Evolutionary conservation across 2,888 invertebrate genomes (phyloP), one percentile per base, ranked within the genome.

Genomic region (Eurytoma adleriae): DNA sequence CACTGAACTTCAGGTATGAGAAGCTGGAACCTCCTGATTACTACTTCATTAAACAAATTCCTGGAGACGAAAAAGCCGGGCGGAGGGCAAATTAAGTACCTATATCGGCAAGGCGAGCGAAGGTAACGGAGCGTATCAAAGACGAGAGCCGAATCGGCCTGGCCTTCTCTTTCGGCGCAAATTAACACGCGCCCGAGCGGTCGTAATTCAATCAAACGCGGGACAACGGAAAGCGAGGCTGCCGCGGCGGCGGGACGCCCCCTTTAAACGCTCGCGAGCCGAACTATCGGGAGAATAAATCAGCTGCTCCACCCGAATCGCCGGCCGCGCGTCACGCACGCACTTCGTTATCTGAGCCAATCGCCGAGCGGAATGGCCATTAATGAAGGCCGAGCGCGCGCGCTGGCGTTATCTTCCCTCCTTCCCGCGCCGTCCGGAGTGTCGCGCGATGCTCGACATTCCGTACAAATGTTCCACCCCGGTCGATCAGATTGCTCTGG

Each of bases 401-500:
- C 62, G 70, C 69, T 66, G 7, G 14, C 14, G 52, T 56, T 68
- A 56, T 27, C 18, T 57, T 18, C 48, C 27, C 30, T n/a, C 13
- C 48, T 12, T 30, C 18, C 48, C 83, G 83, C 84, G 81, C 84
- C 81, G n/a, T 54, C n/a, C 83, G 82, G 84, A 81, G 83, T 85
- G 77, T 64, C 69, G 54, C n/a, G 85, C 85, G 84, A 87, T 87
- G 86, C 87, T 86, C 86, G 87, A 88, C 88, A 88, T 87, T 87
- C 88, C 86, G 81, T 86, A 87, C 87, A 87, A 87, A 86, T 87
- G 88, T 87, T 86, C 83, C 81, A 20, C 57, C 70, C 73, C 84
- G 85, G 87, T 87, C 87, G 87, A 88, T 88, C 85, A 84, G 71
- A 76, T 62, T 66, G 30, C 73, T 14, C 81, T 57, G 74, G 81